Evolutionary conservation across 2,888 invertebrate genomes (phyloP), one percentile per base, ranked within the genome.

Genomic region (Malthinus seriepunctatus): DNA sequence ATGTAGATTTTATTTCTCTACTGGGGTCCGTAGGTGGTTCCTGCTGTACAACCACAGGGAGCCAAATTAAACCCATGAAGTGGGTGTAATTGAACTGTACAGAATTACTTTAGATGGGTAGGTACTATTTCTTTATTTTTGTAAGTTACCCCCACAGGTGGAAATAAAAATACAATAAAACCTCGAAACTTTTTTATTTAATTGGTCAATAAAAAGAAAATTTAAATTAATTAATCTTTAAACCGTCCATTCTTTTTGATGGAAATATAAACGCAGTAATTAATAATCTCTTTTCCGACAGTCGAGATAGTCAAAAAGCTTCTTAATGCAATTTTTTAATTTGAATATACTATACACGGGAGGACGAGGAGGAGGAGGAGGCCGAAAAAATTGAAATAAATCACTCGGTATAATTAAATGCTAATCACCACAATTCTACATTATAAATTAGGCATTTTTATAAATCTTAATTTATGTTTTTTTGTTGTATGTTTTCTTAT

Each of bases 351-450:
- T n/a, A 55, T 59, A 51, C 53, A 23, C 23, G 23, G 23, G 23
- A 23, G n/a, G n/a, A n/a, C n/a, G n/a, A n/a, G n/a, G n/a, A n/a
- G n/a, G 23, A 23, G 23, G 5, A 23, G 5, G 23, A 23, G n/a
- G n/a, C n/a, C n/a, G n/a, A 60, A 60, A 63, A 60, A 56, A 50
- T 58, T 48, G 55, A 62, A 60, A 64, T 68, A 68, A 68, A 68
- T 68, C 68, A 67, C 56, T n/a, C 39, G 39, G 46, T 47, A 59
- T 67, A 69, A 69, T 69, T 69, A 68, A 69, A 69, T 68, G 68
- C 67, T 68, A 69, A 69, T 69, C 69, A 64, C 66, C 60, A 64
- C 67, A 57, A 56, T 63, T 61, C 62, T 67, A 66, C 64, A 68
- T 65, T 67, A 63, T 62, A 60, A 63, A 62, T 63, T 64, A 63